Conservation (phyloP, 2,888 invertebrate genomes). For the Cenopis cana region DNA sequence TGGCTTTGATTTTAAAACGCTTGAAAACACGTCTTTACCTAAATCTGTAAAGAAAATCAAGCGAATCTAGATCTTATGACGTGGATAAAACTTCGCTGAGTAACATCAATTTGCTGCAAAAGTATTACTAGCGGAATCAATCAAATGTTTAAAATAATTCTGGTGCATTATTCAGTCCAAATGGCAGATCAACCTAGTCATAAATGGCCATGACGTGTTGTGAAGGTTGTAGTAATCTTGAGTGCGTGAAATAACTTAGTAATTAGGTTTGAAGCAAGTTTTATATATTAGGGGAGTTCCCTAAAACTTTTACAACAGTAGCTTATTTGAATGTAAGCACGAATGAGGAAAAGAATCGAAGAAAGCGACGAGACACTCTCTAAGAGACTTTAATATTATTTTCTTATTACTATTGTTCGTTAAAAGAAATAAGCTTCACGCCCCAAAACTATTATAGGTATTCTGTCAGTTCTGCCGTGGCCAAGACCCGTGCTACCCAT, state of each 20-base stretch:
- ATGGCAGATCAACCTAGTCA: background rate
- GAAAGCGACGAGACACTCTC: too few relatives aligned
- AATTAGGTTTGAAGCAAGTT: background rate
- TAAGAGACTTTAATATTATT: too few relatives aligned
- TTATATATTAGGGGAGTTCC: background rate
- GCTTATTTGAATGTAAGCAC: background rate
- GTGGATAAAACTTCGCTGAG: too few relatives aligned
- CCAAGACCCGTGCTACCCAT: too few relatives aligned
- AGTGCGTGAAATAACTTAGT: background rate
- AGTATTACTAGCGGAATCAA: too few relatives aligned
- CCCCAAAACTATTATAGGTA: too few relatives aligned
- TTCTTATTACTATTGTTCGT: too few relatives aligned
- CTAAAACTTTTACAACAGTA: background rate
- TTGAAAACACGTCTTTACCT: conserved; percentile 3
- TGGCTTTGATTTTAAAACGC: conserved; percentile 16
- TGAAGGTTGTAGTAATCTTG: background rate
- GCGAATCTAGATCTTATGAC: background rate
- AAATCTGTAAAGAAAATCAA: background rate
- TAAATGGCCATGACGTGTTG: background rate
- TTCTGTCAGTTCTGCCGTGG: too few relatives aligned
- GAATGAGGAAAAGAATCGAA: background rate
- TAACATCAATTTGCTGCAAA: too few relatives aligned
- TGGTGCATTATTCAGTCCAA: background rate
- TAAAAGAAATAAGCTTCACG: too few relatives aligned
- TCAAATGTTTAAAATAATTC: too few relatives aligned